phyloP scores from a whole-genome alignment of 2,888 invertebrate genomes.

The Gryllus longicercus region DNA sequence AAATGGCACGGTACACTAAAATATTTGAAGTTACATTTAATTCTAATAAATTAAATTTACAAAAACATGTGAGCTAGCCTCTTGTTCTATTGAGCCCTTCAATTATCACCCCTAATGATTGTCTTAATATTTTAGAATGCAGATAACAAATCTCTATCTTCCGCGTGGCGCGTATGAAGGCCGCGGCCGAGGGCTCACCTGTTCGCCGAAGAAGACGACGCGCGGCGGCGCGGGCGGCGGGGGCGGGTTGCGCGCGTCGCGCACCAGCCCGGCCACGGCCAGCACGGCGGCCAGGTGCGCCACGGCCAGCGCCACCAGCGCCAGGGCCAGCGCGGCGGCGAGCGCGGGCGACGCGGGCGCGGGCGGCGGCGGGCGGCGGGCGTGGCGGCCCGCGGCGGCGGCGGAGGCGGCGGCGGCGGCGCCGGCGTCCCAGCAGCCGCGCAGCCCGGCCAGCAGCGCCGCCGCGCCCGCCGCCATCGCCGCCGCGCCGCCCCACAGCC shows the following conservation, averaged over 20 bases:
- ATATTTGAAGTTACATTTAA: no score
- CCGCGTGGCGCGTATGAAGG: no score
- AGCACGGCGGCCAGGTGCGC: constrained; percentile 44
- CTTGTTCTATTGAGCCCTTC: no score
- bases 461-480: constrained; percentile 39
- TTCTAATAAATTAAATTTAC: no score
- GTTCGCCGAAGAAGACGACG: background rate
- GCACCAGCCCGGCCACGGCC: constrained; percentile 44
- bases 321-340: constrained; percentile 43
- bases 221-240: background rate
- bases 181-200: background rate
- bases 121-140: no score
- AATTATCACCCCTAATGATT: no score
- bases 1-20: no score
- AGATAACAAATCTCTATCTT: no score
- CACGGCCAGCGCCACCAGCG: constrained; percentile 43
- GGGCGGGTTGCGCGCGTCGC: constrained; percentile 30
- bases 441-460: constrained; percentile 41
- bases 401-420: background rate
- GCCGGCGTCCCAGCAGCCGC: constrained; percentile 37
- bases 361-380: constrained; percentile 36
- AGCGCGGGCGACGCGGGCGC: constrained; percentile 29
- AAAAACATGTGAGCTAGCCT: no score
- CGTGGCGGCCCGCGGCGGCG: background rate
- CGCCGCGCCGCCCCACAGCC: constrained; percentile 43